Evolutionary conservation across 2,113 vertebrate species (phyloP).

Genomic region (Halichoerus grypus): DNA sequence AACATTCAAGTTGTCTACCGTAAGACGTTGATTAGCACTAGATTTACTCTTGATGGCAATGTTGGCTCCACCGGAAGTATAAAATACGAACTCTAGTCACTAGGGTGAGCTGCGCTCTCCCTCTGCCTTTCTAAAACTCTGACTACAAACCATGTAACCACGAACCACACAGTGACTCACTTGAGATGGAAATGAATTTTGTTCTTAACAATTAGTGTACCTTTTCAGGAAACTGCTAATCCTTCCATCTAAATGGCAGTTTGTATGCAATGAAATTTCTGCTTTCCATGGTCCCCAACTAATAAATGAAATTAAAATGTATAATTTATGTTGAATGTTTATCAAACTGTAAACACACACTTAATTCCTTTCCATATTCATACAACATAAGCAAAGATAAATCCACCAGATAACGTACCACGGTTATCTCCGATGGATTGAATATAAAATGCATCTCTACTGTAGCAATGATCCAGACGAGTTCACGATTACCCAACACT

Average conservation of each 20-base stretch:
- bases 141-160: constrained; percentile 13
- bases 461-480: neutral
- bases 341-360: constrained; percentile 67
- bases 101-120: neutral
- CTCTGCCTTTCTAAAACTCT: constrained; percentile 45
- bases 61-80: neutral
- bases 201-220: constrained; percentile 33
- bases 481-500: neutral
- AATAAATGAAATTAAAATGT: constrained; percentile 81
- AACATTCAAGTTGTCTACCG: constrained; percentile 48
- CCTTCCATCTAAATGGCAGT: constrained; percentile 56
- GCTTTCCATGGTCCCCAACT: constrained; percentile 67
- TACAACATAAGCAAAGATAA: constrained; percentile 75
- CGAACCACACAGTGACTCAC: neutral
- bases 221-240: constrained; percentile 68
- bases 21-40: constrained; percentile 57
- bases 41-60: constrained; percentile 34
- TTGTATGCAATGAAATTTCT: neutral
- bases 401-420: constrained; percentile 62
- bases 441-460: constrained; percentile 40
- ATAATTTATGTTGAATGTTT: constrained; percentile 78
- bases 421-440: constrained; percentile 16
- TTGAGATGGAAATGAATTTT: constrained; percentile 65
- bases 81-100: neutral
- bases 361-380: constrained; percentile 72